Percentiles rank a stretch among this genome's conserved stretches.
Evolutionary conservation across 2,797 vertebrate species (phyloP).

Genomic region (Sebastes baramenuke): DNA sequence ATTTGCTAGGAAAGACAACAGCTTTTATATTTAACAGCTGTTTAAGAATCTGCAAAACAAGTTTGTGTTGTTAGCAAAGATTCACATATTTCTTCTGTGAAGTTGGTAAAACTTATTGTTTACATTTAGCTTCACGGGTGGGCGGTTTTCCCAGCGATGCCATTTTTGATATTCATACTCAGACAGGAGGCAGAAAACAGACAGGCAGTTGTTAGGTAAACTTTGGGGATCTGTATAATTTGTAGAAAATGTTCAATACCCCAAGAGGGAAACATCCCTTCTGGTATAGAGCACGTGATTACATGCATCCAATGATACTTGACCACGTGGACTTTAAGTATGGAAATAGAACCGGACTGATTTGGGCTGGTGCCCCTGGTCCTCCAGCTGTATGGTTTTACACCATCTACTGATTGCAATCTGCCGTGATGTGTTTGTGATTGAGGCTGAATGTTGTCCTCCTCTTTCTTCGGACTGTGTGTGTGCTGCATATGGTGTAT

Average conservation of each 20-base stretch:
- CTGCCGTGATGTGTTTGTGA: neutral
- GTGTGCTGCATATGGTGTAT: neutral
- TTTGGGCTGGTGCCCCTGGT: neutral
- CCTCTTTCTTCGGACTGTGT: neutral
- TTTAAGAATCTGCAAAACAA: neutral
- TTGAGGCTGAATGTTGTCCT: neutral
- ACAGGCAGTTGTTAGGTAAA: neutral
- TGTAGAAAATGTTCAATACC: neutral
- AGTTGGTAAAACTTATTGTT: neutral
- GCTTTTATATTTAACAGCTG: constrained; percentile 4
- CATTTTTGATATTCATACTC: neutral
- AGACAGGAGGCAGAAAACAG: neutral
- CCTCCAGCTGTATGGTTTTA: neutral
- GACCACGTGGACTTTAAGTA: neutral
- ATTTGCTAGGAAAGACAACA: neutral
- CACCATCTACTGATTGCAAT: neutral
- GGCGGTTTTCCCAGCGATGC: neutral
- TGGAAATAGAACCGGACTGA: neutral
- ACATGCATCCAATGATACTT: neutral
- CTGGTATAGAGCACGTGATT: neutral
- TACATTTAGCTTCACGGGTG: neutral
- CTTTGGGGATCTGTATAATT: neutral
- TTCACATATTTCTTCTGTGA: neutral
- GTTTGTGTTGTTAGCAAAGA: neutral
- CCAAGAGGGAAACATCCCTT: neutral